Conservation (phyloP, 2,113 vertebrate species). For the Hemiscyllium ocellatum region DNA sequence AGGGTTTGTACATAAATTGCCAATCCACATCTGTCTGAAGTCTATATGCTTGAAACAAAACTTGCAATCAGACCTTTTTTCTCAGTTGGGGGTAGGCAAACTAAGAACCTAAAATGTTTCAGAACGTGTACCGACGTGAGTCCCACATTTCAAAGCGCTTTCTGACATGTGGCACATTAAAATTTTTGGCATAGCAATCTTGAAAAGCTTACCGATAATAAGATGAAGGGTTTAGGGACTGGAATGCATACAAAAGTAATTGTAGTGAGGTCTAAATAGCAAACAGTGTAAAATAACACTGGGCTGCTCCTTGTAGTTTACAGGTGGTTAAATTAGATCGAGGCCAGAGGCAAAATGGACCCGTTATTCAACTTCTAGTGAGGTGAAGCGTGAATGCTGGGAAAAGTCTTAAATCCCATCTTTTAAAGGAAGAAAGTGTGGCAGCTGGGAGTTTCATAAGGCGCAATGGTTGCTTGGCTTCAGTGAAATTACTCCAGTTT, state of each 20-base stretch:
- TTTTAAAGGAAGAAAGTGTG: background rate
- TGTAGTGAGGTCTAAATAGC: slow-evolving; percentile 20
- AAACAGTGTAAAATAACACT: slow-evolving; percentile 35
- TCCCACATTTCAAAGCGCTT: slow-evolving; percentile 2
- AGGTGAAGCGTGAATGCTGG: slow-evolving; percentile 38
- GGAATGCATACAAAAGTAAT: slow-evolving; percentile 39
- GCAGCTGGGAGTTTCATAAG: background rate
- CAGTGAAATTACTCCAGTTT: background rate
- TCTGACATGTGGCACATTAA: slow-evolving; percentile 36
- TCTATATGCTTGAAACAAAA: slow-evolving; percentile 66
- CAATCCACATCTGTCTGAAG: slow-evolving; percentile 54
- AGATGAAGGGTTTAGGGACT: slow-evolving; percentile 41
- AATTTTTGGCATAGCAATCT: slow-evolving; percentile 20
- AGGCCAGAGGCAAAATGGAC: slow-evolving; percentile 39
- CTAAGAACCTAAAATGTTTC: slow-evolving; percentile 33
- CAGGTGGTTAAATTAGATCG: slow-evolving; percentile 38
- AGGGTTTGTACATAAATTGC: slow-evolving; percentile 78
- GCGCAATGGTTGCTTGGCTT: background rate
- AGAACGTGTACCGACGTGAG: slow-evolving; percentile 16
- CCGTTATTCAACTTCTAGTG: slow-evolving; percentile 38
- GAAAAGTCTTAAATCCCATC: background rate
- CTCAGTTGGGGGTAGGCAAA: background rate
- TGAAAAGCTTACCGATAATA: slow-evolving; percentile 30
- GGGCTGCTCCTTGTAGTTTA: slow-evolving; percentile 33
- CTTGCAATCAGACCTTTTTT: slow-evolving; percentile 46